These are phyloP conservation scores for Heliconius charithonia DNA, from an alignment of 2,888 invertebrate species.

Conservation along the genomic window DNA sequence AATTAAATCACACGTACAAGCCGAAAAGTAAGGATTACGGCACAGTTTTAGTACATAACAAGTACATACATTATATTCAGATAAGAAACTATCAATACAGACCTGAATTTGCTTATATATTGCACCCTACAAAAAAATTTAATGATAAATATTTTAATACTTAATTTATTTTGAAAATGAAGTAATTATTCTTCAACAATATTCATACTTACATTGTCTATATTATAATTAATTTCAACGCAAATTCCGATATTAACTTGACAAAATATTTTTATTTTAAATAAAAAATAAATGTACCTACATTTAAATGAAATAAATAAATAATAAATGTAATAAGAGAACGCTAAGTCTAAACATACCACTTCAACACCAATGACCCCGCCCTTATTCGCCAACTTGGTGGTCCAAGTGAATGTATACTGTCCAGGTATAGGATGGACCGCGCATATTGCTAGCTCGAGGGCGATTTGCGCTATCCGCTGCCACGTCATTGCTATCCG, in stretches of 20 bases:
- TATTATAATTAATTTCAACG: neutral
- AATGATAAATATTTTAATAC: constrained; percentile 3
- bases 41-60: constrained; percentile 41
- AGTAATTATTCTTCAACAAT: too few species aligned
- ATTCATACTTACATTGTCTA: neutral
- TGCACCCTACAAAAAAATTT: constrained; percentile 80
- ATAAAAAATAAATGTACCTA: neutral
- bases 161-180: neutral
- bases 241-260: neutral
- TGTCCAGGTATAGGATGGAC: constrained; percentile 99
- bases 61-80: constrained; percentile 64
- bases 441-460: constrained; percentile 97
- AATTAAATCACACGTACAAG: neutral
- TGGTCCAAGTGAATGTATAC: constrained; percentile 98
- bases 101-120: constrained; percentile 84
- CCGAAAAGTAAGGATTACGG: neutral
- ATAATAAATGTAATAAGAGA: neutral
- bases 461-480: constrained; percentile 94
- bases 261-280: neutral
- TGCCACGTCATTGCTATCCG: constrained; percentile 99
- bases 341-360: constrained; percentile 63
- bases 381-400: constrained; percentile 95
- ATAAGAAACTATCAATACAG: constrained; percentile 70
- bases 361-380: constrained; percentile 86
- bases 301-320: neutral